These are phyloP conservation scores for Sebastes nivosus DNA, from an alignment of 2,797 vertebrate species.

Conservation along the genomic window DNA sequence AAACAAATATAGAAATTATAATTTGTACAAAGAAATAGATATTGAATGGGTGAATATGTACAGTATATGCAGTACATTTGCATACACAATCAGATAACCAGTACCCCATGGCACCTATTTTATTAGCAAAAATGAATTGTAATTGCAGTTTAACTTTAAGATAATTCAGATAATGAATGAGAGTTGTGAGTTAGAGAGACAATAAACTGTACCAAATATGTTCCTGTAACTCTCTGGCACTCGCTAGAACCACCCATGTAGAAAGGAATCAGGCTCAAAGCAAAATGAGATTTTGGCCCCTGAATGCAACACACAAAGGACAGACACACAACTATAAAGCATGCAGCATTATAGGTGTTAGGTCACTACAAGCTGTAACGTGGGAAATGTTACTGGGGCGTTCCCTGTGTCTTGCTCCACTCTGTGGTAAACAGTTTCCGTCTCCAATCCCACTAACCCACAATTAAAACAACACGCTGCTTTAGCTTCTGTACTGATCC, in stretches of 20 bases:
- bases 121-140: too few relatives aligned
- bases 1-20: too few relatives aligned
- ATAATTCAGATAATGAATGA: too few relatives aligned
- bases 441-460: constrained; percentile 42
- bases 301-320: neutral
- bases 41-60: too few relatives aligned
- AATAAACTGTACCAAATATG: too few relatives aligned
- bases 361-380: neutral
- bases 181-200: too few relatives aligned
- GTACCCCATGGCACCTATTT: too few relatives aligned
- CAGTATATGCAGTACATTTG: too few relatives aligned
- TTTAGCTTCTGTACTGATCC: constrained; percentile 46
- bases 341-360: neutral
- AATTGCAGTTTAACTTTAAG: too few relatives aligned
- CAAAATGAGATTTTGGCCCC: neutral
- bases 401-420: neutral
- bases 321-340: neutral
- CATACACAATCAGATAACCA: too few relatives aligned
- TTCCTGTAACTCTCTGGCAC: neutral
- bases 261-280: neutral
- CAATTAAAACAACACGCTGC: constrained; percentile 42
- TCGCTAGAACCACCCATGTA: neutral
- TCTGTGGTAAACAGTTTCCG: constrained; percentile 5
- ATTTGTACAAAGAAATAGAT: too few relatives aligned
- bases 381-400: neutral